These are phyloP conservation scores for Bradypodion pumilum DNA, from an alignment of 2,797 vertebrate genomes.

Conservation along the genomic window DNA sequence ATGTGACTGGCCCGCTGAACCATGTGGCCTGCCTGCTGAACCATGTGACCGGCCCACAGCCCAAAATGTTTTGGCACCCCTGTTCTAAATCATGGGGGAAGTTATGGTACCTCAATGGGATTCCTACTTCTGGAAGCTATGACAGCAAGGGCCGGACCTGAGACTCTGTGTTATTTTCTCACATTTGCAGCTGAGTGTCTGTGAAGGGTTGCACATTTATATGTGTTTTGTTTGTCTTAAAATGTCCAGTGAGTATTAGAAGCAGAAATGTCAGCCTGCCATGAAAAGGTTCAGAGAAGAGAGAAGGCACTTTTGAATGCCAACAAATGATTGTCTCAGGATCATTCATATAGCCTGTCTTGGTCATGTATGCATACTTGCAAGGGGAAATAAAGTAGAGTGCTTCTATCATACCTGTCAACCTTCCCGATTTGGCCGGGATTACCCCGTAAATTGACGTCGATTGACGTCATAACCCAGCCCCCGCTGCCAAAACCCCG, in stretches of 20 bases:
- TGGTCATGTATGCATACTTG: constrained; percentile 36
- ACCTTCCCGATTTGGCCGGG: too few species aligned
- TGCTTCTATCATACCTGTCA: too few species aligned
- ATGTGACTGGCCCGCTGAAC: too few species aligned
- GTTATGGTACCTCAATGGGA: neutral
- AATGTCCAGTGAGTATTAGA: constrained; percentile 28
- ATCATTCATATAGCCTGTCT: constrained; percentile 41
- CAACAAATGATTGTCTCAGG: constrained; percentile 19
- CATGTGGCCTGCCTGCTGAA: too few species aligned
- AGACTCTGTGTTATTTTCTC: neutral
- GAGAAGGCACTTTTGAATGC: constrained; percentile 27
- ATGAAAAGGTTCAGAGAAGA: constrained; percentile 26
- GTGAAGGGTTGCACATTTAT: constrained; percentile 27
- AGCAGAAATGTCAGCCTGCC: neutral
- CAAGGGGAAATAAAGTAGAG: constrained; percentile 57
- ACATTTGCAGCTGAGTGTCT: neutral
- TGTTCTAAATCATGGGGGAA: neutral
- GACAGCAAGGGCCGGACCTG: neutral
- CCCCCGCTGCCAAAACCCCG: too few species aligned
- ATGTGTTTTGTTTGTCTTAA: constrained; percentile 15
- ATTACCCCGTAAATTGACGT: too few species aligned
- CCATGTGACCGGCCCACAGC: too few species aligned
- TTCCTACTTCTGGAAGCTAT: constrained; percentile 3
- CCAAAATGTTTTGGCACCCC: too few species aligned
- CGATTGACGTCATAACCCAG: too few species aligned